phyloP scores from a whole-genome alignment of 2,113 vertebrate species.

The Rostratula benghalensis region DNA sequence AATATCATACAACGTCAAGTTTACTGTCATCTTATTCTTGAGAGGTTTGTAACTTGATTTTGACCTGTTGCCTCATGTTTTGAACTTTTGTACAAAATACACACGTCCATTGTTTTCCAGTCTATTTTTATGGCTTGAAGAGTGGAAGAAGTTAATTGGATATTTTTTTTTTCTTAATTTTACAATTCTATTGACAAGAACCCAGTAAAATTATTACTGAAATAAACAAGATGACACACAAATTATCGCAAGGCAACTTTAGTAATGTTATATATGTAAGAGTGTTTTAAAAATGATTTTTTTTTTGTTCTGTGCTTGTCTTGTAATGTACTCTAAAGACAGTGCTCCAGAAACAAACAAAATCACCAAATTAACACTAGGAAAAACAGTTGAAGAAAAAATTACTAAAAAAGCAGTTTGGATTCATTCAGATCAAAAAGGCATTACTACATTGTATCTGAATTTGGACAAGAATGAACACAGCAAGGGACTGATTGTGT shows the following conservation, averaged over 20 bases:
- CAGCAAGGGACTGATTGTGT: not conserved
- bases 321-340: not conserved
- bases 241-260: not conserved
- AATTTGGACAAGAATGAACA: not conserved
- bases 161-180: not conserved
- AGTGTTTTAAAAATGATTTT: not conserved
- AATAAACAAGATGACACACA: not conserved
- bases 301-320: not conserved
- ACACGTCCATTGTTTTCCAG: not conserved
- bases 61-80: slow-evolving; percentile 65
- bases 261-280: not conserved
- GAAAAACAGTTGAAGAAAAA: not conserved
- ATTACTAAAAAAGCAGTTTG: not conserved
- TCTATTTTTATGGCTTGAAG: not conserved
- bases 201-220: not conserved
- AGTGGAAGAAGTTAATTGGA: not conserved
- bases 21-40: slow-evolving; percentile 74
- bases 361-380: not conserved
- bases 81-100: slow-evolving; percentile 49
- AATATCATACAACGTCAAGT: slow-evolving; percentile 76
- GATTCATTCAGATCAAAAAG: not conserved
- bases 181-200: not conserved
- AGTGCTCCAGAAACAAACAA: not conserved
- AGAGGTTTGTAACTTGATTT: slow-evolving; percentile 73
- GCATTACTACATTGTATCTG: accelerated